Evolutionary conservation across 2,113 vertebrate species (phyloP), one percentile per base, ranked within the genome.

Genomic region (Ifrita kowaldi): DNA sequence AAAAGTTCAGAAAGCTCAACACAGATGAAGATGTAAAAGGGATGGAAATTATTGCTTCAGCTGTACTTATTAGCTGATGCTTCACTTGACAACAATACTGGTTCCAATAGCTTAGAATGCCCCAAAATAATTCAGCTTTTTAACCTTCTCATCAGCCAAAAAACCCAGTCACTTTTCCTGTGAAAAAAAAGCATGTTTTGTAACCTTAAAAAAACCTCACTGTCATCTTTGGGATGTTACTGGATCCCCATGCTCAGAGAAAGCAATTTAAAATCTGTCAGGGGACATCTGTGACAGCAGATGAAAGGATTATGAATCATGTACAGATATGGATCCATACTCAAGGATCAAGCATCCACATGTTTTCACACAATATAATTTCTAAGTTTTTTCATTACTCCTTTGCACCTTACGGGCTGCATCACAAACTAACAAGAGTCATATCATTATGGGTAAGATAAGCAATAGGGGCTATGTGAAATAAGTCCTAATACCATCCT

Each of bases 311-410:
- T 64, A 49, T 11, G 32, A 42, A 57, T 37, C 13, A 11, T 4
- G 6, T 11, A 35, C 3, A 41, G n/a, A 44, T 41, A 56, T 0
- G 1, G 27, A 69, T 64, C 33, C 22, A 21, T 18, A 84, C 5
- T 26, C 30, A 63, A 22, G 35, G 52, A 91, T 32, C 33, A 60
- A 60, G 9, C 13, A 84, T 33, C 10, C 32, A 73, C 71, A 56
- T 57, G 13, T 37, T 69, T 77, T 73, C 46, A 83, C 14, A 6
- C 49, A 35, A 27, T 33, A 7, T 15, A 53, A 60, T 44, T 73
- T 84, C 32, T 70, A 77, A 22, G 16, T 42, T 59, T 52, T 47
- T 59, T 57, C 30, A 32, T 28, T 9, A 35, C 35, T 80, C 44
- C 24, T 46, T 83, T 90, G 37, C 10, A 59, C 42, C 5, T 44